Evolutionary conservation across 2,113 vertebrate genomes (phyloP), one percentile per base, ranked within the genome.

Genomic region (Leucosticte australis): DNA sequence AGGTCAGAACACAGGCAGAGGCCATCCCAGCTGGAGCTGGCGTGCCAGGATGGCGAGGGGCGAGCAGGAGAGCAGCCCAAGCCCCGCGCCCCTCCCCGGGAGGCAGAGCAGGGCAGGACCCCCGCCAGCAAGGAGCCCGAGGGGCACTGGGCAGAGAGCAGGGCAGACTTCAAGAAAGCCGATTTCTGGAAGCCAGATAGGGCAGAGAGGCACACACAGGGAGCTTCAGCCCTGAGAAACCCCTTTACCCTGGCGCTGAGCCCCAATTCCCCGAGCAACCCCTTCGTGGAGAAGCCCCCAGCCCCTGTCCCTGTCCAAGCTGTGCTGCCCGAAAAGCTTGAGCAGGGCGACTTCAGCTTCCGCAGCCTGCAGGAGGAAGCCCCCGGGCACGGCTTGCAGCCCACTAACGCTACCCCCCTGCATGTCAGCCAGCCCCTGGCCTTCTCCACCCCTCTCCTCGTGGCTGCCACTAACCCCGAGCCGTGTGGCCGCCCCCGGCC

Each of bases 371-470:
- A 64, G 5, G 52, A 91, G 68, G 90, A 89, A 68, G 44, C 90
- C 50, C 76, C 92, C 13, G 73, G 97, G 71, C 94, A 71, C 68
- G 96, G 95, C 69, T 93, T 96, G 79, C 56, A 95, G 87, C 62
- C 97, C 97, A 31, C 95, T 86, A 97, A 96, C 41, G 96, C 73
- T 75, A 97, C 97, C 4, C 55, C 89, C 94, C 96, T 80, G 90
- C 98, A 97, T 93, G 97, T 78, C 75, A 95, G 82, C 97, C 97
- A 89, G 93, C 97, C 98, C 87, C 69, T 97, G 97, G 97, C 98
- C 89, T 96, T 97, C 89, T 97, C 97, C 96, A 97, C 98, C 89
- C 97, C 97, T 81, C 92, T 97, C 95, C 95, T 88, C 2, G 89
- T 87, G 96, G 97, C 98, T 90, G 96, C 93, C 37, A 89, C 94